Base-by-base conservation (phyloP, 2,113 vertebrate genomes). In the Festucalex cinctus region DNA sequence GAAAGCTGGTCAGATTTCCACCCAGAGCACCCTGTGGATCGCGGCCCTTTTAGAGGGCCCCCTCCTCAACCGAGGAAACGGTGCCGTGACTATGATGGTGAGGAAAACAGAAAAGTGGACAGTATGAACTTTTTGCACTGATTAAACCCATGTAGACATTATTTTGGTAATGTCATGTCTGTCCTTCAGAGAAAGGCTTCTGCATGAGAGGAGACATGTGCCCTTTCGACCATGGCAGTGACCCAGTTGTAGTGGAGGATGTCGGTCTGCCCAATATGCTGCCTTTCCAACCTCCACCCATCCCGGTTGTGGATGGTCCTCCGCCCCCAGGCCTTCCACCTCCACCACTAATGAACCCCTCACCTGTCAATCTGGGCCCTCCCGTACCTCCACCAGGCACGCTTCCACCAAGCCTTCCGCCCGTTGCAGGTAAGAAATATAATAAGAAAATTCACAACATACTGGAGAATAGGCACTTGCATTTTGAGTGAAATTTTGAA, bases 201-300 rank as follows among this genome's bases (percentile, higher is more conserved):
- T 98, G 97, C 85, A 97, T 98, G 95, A 93, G 95, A 78, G 97
- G 96, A 54, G 97, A 98, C 83, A 95, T 97, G 95, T 99, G 96
- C 85, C 95, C 95, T 63, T 99, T 98, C 70, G 96, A 99, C 89
- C 97, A 98, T 32, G 97, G 97, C 83, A 98, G 95, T 4, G 97
- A 99, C 86, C 98, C 98, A 0, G 96, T 99, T 61, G 95, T 99
- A 53, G 95, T 99, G 80, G 96, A 99, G 89, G 97, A 99, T 77
- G 96, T 97, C 68, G 98, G 96, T 88, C 91, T 98, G 82, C 96
- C 97, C 78, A 95, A 88, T 80, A 98, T 99, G 76, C 87, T 98
- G 74, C 95, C 96, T 77, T 99, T 98, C 81, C 96, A 95, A 78
- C 93, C 94, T 46, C 96, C 95, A 22, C 95, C 95, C 36, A 92